A percentile compares a stretch with the other conserved stretches of the same genome.
These are phyloP conservation scores for Acanthurus leucopareius DNA, from an alignment of 2,797 vertebrate species.

Conservation along the genomic window DNA sequence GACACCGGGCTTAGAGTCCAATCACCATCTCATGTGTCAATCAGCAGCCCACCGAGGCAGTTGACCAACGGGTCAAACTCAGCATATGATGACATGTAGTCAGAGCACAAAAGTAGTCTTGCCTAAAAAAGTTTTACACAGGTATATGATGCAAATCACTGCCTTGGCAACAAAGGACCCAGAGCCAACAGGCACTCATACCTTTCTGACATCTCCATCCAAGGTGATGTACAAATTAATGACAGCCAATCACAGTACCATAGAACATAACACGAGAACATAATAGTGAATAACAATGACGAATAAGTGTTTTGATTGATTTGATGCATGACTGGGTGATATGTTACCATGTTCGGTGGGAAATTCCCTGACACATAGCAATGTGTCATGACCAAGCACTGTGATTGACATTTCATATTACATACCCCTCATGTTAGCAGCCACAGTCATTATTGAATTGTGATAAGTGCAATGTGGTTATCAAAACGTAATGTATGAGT, in stretches of 20 bases:
- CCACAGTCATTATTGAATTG: slow-evolving; percentile 24
- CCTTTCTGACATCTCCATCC: slow-evolving; percentile 46
- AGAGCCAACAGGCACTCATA: slow-evolving; percentile 38
- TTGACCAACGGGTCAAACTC: slow-evolving; percentile 76
- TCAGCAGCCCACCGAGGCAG: slow-evolving; percentile 74
- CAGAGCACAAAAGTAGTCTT: slow-evolving; percentile 23
- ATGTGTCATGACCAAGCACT: slow-evolving; percentile 44
- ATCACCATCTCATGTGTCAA: slow-evolving; percentile 77
- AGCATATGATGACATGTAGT: slow-evolving; percentile 39
- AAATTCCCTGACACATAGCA: slow-evolving; percentile 66
- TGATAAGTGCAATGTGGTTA: slow-evolving; percentile 7
- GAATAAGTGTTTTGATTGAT: slow-evolving; percentile 63
- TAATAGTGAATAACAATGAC: slow-evolving; percentile 44
- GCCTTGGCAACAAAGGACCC: not conserved
- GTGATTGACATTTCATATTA: slow-evolving; percentile 73
- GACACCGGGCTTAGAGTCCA: slow-evolving; percentile 71
- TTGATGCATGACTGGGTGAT: slow-evolving; percentile 65
- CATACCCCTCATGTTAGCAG: slow-evolving; percentile 51
- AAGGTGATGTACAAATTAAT: slow-evolving; percentile 45
- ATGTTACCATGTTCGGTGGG: slow-evolving; percentile 49
- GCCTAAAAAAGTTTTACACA: slow-evolving; percentile 8
- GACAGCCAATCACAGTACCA: slow-evolving; percentile 34
- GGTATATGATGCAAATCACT: not conserved
- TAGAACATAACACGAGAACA: slow-evolving; percentile 31
- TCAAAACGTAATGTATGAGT: not conserved